Evolutionary conservation across 37 sponge, comb jelly and placozoan genomes (phyloP).

Genomic region (Theonella swinhoei): DNA sequence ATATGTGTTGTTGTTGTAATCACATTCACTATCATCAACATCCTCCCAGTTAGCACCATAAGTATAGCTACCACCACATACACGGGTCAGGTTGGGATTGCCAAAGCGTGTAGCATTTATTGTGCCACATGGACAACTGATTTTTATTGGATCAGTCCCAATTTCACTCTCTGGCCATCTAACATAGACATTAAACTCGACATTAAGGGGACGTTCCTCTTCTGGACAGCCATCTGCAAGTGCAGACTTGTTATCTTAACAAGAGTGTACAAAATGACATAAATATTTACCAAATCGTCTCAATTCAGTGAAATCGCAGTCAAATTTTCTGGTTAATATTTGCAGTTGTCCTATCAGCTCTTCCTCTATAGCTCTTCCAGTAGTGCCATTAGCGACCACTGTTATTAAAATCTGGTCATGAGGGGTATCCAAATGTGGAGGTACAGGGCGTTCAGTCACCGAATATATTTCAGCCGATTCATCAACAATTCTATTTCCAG

Average conservation of each 20-base stretch:
- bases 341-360: background rate
- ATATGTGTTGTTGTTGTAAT: background rate
- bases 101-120: background rate
- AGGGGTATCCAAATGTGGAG: no score
- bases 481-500: no score
- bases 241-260: no score
- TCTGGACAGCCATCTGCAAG: slow-evolving; percentile 3
- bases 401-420: background rate
- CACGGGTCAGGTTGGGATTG: background rate
- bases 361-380: background rate
- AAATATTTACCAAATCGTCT: slow-evolving; percentile 2
- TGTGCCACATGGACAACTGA: slow-evolving; percentile 2
- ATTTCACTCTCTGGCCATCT: background rate
- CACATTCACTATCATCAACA: background rate
- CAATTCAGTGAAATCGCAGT: background rate
- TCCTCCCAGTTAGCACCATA: slow-evolving; percentile 36
- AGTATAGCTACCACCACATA: slow-evolving; percentile 38
- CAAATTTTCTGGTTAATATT: background rate
- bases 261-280: no score
- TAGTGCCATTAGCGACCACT: background rate
- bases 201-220: background rate
- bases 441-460: no score
- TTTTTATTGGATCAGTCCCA: background rate
- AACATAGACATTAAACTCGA: background rate
- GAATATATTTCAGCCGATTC: no score